Conservation (phyloP, 2,113 vertebrate genomes). For the Mionectes macconnelli region DNA sequence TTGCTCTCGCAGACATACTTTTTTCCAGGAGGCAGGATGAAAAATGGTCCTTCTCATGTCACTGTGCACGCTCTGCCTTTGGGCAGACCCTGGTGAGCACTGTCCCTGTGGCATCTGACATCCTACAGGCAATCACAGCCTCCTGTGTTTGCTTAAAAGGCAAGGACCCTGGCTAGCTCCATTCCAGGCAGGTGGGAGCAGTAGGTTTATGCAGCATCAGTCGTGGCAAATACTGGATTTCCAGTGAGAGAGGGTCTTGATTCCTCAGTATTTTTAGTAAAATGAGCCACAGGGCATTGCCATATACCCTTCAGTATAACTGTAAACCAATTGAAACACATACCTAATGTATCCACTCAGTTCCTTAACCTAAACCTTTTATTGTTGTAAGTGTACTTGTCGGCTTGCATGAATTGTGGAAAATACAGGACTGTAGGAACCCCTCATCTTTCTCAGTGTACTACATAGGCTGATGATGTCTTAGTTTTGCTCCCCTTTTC, state of each 20-base stretch:
- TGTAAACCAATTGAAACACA: background rate
- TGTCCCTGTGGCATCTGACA: background rate
- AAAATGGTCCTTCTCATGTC: background rate
- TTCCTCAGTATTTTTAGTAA: background rate
- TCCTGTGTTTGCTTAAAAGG: background rate
- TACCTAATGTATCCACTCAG: background rate
- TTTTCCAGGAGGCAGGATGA: background rate
- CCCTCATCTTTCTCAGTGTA: background rate
- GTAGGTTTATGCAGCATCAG: background rate
- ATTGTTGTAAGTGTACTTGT: background rate
- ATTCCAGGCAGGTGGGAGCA: background rate
- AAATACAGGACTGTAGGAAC: background rate
- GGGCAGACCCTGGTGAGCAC: background rate
- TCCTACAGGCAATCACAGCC: background rate
- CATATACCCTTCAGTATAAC: background rate
- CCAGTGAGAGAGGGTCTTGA: background rate
- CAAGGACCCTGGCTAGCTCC: background rate
- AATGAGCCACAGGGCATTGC: background rate
- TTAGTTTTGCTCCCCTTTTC: background rate
- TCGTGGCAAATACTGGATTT: background rate
- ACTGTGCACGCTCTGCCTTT: background rate
- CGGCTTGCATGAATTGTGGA: background rate
- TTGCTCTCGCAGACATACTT: background rate
- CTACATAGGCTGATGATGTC: background rate
- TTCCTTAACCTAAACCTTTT: background rate